Base-by-base conservation (phyloP, 2,113 vertebrate genomes). In the Sterrhoptilus dennistouni region DNA sequence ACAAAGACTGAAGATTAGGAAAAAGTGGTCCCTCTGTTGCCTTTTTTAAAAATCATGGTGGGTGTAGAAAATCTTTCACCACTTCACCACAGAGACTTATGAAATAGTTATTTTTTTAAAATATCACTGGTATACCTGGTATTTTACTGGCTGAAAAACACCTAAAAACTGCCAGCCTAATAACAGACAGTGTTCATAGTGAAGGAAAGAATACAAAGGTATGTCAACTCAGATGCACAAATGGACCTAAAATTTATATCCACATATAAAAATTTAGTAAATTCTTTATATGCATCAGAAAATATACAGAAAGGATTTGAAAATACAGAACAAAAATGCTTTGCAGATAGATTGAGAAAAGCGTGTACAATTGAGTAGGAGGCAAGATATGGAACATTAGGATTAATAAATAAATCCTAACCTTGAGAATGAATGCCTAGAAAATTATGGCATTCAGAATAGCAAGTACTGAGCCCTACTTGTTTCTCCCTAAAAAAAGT, bases 341-440 rank as follows among this genome's bases (percentile, higher is more conserved):
- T 90, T 75, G 44, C 24, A 78, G 35, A 56, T 23, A 87, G 74
- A 50, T 24, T 70, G 24, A 29, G 56, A 78, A 89, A 59, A 15
- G 20, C 20, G 47, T 1, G 5, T 60, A 44, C 17, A 74, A 64
- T 7, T 53, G 47, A 90, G 20, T 21, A 82, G 60, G 40, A 93
- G 29, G 29, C n/a, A 87, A 87, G 36, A 84, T 23, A 79, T 0
- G 3, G 36, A 82, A 94, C 22, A 52, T 24, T 40, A 71, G 45
- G 35, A 84, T 52, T 87, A 95, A 91, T 78, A 87, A 92, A 94
- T 78, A 87, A 92, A 89, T 78, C 24, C 59, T 84, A 92, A 91
- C 47, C 38, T 78, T 74, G 56, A 69, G 57, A 91, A 70, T 25
- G 27, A 91, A 78, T 40, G 35, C 45, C 64, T 78, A 60, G 91